Conservation (phyloP, 2,113 vertebrate genomes). For the Charina bottae region DNA sequence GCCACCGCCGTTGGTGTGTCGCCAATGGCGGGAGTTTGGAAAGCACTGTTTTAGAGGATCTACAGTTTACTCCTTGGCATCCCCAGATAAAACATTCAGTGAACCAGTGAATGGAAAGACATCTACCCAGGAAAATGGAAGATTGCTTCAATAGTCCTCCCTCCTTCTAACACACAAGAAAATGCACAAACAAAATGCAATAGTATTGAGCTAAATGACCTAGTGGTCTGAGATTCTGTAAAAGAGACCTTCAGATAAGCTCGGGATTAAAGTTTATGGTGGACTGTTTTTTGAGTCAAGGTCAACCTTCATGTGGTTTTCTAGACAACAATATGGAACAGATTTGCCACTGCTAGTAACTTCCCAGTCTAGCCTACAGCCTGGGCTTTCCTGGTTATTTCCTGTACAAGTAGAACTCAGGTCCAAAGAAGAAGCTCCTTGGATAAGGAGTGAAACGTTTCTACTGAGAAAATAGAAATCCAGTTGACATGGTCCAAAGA, state of each 20-base stretch:
- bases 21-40: no score
- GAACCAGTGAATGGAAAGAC: neutral
- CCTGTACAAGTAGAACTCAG: neutral
- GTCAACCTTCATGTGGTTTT: neutral
- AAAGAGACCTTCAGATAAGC: neutral
- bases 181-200: neutral
- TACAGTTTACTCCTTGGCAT: neutral
- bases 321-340: neutral
- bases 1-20: no score
- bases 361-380: neutral
- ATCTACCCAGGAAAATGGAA: neutral
- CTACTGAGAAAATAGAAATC: no score
- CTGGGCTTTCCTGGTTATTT: neutral
- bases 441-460: no score
- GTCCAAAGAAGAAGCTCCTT: neutral
- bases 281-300: neutral
- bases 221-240: neutral
- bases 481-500: neutral
- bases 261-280: neutral
- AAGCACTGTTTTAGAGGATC: neutral
- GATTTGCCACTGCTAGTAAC: neutral
- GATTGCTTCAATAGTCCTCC: neutral
- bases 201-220: neutral
- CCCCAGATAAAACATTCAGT: neutral
- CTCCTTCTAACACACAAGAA: neutral